These are phyloP conservation scores for Caenorhabditis sp. DNA, from an alignment of 2,888 invertebrate genomes.

Conservation along the genomic window DNA sequence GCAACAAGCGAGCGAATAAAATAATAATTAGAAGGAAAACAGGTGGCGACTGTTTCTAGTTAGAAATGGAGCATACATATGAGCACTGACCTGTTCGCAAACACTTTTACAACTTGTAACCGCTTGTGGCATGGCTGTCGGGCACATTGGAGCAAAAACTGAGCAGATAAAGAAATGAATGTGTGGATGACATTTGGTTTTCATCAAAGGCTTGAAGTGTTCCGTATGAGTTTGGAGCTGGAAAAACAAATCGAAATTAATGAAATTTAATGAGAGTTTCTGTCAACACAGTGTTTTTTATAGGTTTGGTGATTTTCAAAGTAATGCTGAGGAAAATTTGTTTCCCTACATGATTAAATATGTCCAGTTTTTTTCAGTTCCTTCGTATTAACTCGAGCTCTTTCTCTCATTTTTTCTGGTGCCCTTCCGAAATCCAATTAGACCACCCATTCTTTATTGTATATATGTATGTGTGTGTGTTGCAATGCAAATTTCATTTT, in stretches of 20 bases:
- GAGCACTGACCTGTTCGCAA: constrained; percentile 78
- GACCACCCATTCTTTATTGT: constrained; percentile 5
- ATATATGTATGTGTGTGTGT: background rate
- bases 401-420: background rate
- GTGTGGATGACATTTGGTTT: constrained; percentile 68
- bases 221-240: constrained; percentile 66
- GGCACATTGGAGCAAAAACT: constrained; percentile 88
- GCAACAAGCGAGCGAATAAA: background rate
- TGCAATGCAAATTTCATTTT: background rate
- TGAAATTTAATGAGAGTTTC: too few relatives aligned
- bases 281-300: too few relatives aligned
- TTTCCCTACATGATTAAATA: background rate
- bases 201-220: constrained; percentile 69
- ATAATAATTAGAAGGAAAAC: background rate
- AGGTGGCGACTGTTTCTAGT: too few relatives aligned
- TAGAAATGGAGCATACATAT: too few relatives aligned
- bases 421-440: constrained; percentile 28
- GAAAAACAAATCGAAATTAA: too few relatives aligned
- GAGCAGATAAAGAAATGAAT: constrained; percentile 83
- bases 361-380: background rate
- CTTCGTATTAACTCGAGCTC: background rate
- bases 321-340: too few relatives aligned
- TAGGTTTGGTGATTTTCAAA: too few relatives aligned
- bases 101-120: constrained; percentile 87
- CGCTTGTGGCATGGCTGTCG: constrained; percentile 78